Evolutionary conservation across 2,797 vertebrate genomes (phyloP).

Genomic region (Pseudomugil gertrudae): DNA sequence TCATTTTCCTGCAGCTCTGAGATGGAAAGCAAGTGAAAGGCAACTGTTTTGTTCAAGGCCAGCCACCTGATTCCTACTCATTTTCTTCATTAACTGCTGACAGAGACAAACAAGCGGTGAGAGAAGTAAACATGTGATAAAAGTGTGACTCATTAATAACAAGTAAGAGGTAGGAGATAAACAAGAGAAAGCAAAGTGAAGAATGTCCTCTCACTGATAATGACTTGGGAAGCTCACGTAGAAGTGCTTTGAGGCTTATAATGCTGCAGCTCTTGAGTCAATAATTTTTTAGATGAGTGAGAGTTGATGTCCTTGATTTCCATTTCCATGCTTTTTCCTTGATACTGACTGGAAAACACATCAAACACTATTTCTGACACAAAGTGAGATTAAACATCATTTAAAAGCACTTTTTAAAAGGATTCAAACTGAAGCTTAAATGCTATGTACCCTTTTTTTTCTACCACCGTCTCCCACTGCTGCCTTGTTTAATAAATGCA

Average conservation of each 20-base stretch:
- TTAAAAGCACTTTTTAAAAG: not conserved
- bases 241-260: conserved; percentile 20
- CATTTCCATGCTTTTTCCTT: not conserved
- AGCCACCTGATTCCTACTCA: conserved; percentile 7
- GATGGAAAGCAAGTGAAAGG: conserved; percentile 6
- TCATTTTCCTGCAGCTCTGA: not conserved
- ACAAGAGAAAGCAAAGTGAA: conserved; percentile 5
- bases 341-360: conserved; percentile 3
- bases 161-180: conserved; percentile 19
- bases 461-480: not conserved
- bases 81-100: conserved; percentile 24
- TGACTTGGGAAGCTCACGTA: conserved; percentile 12
- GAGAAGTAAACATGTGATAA: conserved; percentile 9
- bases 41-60: conserved; percentile 1
- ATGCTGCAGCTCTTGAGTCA: conserved; percentile 5
- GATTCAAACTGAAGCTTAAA: not conserved
- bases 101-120: conserved; percentile 20
- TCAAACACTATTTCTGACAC: not conserved
- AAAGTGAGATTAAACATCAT: not conserved
- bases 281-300: conserved; percentile 19
- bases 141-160: conserved; percentile 23
- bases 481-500: not conserved
- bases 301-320: conserved; percentile 6
- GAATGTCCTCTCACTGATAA: conserved; percentile 15
- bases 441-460: not conserved